Conservation (phyloP, 2,888 invertebrate species). For the Hypolimnas misippus region DNA sequence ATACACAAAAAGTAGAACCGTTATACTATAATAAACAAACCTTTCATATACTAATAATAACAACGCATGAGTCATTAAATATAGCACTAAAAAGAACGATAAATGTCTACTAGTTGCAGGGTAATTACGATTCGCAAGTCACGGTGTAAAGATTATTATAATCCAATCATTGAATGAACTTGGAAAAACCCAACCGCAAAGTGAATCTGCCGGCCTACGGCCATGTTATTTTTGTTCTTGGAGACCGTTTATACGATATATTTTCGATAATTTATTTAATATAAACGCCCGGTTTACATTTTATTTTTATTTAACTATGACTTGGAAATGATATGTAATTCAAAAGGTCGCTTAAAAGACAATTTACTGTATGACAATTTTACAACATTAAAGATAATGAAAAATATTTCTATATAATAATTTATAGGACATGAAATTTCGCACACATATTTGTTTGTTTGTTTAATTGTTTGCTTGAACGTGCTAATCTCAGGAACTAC, state of each 20-base stretch:
- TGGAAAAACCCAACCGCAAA: conserved; percentile 34
- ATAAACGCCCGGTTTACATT: neutral
- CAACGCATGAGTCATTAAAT: conserved; percentile 8
- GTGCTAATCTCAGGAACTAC: too few species aligned
- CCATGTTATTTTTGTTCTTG: neutral
- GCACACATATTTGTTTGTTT: too few species aligned
- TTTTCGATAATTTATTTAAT: neutral
- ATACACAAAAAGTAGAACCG: too few species aligned
- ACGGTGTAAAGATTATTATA: conserved; percentile 28
- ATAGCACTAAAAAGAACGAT: neutral
- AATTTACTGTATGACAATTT: too few species aligned
- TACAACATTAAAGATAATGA: too few species aligned
- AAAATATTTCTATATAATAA: too few species aligned
- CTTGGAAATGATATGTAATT: too few species aligned
- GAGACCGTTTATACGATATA: neutral
- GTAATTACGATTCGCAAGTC: conserved; percentile 25
- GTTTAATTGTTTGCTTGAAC: too few species aligned
- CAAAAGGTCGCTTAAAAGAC: too few species aligned
- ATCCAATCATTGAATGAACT: conserved; percentile 24
- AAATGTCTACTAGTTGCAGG: neutral
- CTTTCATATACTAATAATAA: neutral
- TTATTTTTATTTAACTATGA: neutral
- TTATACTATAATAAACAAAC: neutral
- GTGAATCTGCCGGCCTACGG: conserved; percentile 11
- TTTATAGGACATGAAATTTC: too few species aligned